Evolutionary conservation across 2,113 vertebrate genomes (phyloP), one percentile per base, ranked within the genome.

Genomic region (Pedetes capensis): DNA sequence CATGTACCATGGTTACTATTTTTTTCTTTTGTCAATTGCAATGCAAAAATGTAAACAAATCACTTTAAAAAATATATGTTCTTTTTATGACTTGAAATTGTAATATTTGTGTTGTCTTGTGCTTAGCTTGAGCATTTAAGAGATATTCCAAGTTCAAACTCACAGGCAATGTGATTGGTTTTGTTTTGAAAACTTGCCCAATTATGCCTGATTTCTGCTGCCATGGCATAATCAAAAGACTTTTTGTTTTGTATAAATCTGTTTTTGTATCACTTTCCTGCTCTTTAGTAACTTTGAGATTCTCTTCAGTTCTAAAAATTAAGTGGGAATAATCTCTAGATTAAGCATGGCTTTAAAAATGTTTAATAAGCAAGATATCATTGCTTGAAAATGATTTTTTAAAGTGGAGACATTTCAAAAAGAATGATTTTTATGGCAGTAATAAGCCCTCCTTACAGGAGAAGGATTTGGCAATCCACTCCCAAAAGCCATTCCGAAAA

Each of bases 271-370:
- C 34, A 25, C 27, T 13, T 81, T 17, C 5, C n/a, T 78, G 37
- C 18, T 87, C 83, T 83, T 91, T 23, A 53, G 75, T 91, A 83
- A 64, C 68, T 78, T 81, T 66, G 72, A 42, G 39, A 93, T 93
- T 91, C 64, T 95, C 93, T 93, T 96, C 57, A 89, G 51, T 63
- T 51, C 11, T 55, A 55, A 57, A 93, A 89, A 32, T 91, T 47
- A 81, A 91, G 32, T 88, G 74, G 13, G 10, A 71, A 80, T 75
- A 72, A 44, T 91, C 57, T 72, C 23, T 76, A 3, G 3, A 68
- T 82, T 89, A 84, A 82, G 11, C 3, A 12, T 49, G 78, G 29
- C 83, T 91, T 95, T 92, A 44, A 20, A 87, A 44, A 85, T 59
- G 37, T 78, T 83, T 76, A 94, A 57, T 69, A 79, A 79, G 1